phyloP scores from a whole-genome alignment of 1,140 invertebrate genomes.

The Mamestra configurata region DNA sequence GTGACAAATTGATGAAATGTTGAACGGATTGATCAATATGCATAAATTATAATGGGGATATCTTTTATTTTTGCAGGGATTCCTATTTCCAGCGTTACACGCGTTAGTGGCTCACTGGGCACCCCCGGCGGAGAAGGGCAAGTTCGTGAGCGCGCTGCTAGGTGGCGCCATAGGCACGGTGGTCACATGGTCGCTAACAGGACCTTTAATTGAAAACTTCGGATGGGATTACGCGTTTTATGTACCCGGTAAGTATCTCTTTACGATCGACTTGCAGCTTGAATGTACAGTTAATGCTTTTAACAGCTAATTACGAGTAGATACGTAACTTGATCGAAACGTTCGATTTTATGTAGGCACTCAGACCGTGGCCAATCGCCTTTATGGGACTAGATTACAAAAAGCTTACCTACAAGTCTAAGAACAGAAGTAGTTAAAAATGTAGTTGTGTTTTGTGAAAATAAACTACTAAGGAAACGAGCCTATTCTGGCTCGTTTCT shows the following conservation, averaged over 20 bases:
- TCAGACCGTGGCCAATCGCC: not conserved
- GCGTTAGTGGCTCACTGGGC: conserved; percentile 93
- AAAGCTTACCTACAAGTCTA: no score
- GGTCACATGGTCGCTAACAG: conserved; percentile 92
- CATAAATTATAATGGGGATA: not conserved
- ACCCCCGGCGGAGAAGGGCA: conserved; percentile 92
- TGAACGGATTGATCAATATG: not conserved
- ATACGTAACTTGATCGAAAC: not conserved
- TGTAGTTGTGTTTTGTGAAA: no score
- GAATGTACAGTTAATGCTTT: not conserved
- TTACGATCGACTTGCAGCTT: not conserved
- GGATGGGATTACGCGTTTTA: conserved; percentile 94
- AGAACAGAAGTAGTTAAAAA: no score
- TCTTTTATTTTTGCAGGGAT: conserved; percentile 82
- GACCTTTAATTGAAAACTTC: conserved; percentile 89
- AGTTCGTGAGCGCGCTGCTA: conserved; percentile 92
- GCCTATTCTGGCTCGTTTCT: no score
- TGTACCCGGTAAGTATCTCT: conserved; percentile 88
- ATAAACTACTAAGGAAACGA: no score
- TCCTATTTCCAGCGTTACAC: conserved; percentile 92
- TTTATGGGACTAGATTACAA: not conserved
- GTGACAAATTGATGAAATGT: no score
- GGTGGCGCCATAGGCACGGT: conserved; percentile 94
- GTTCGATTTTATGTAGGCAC: not conserved
- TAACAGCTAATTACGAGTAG: not conserved